Percentiles rank a stretch among this genome's conserved stretches.
These are phyloP conservation scores for Acanthosepion lycidas DNA, from an alignment of 2,888 invertebrate species.

Conservation along the genomic window DNA sequence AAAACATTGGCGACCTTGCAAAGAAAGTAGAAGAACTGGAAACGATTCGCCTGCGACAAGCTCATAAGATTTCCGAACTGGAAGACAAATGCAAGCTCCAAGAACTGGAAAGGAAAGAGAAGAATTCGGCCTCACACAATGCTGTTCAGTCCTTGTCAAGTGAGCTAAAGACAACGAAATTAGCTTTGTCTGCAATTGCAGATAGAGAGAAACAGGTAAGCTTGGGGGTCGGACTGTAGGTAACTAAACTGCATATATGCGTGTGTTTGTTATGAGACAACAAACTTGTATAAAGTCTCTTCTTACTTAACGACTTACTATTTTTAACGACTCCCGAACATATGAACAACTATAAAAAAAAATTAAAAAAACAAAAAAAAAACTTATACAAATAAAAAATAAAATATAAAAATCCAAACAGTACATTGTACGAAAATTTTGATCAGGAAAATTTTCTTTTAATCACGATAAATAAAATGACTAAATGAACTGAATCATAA, in stretches of 20 bases:
- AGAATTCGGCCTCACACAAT: conserved; percentile 68
- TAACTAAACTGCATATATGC: neutral
- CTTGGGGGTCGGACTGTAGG: neutral
- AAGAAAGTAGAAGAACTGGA: conserved; percentile 72
- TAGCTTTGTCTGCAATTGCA: conserved; percentile 67
- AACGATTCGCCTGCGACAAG: conserved; percentile 71
- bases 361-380: too few species aligned
- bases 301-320: too few species aligned
- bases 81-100: conserved; percentile 64
- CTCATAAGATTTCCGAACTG: conserved; percentile 70
- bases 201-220: conserved; percentile 73
- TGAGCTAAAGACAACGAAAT: conserved; percentile 74
- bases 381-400: too few species aligned
- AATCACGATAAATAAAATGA: too few species aligned
- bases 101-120: conserved; percentile 62
- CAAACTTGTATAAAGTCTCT: too few species aligned
- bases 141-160: conserved; percentile 74
- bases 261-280: too few species aligned
- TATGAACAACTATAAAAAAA: too few species aligned
- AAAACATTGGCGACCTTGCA: conserved; percentile 69
- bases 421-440: too few species aligned
- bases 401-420: too few species aligned
- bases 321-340: too few species aligned
- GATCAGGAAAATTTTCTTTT: too few species aligned
- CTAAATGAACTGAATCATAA: too few species aligned